Percentiles rank a stretch among this genome's conserved stretches.
These are phyloP conservation scores for Benthosema pterotum DNA, from an alignment of 2,797 vertebrate species.

Conservation along the genomic window DNA sequence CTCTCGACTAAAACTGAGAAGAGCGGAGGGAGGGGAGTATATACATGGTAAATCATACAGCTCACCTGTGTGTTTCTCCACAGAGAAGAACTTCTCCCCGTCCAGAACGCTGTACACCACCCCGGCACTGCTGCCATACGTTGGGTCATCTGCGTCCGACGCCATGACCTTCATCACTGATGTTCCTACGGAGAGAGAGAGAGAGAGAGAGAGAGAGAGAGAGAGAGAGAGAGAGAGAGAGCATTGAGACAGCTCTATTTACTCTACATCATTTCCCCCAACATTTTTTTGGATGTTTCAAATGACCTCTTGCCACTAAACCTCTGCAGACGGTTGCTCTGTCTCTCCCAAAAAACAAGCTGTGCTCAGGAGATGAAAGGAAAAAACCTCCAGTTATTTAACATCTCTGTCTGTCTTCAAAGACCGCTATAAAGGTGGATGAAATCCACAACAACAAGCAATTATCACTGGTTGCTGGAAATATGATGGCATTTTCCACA, in stretches of 20 bases:
- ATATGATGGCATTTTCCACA: conserved; percentile 44
- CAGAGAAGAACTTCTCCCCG: conserved; percentile 91
- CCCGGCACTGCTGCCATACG: conserved; percentile 93
- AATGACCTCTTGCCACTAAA: conserved; percentile 36
- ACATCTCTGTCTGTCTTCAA: conserved; percentile 51
- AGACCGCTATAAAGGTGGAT: conserved; percentile 36
- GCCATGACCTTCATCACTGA: conserved; percentile 98
- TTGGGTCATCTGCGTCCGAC: conserved; percentile 94
- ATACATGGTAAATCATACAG: background rate
- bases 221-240: no score
- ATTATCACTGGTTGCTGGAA: conserved; percentile 54
- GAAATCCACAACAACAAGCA: conserved; percentile 52
- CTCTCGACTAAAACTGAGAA: no score
- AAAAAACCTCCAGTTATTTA: conserved; percentile 37
- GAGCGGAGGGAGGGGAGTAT: background rate
- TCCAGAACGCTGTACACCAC: conserved; percentile 96
- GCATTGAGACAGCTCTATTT: no score
- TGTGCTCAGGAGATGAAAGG: conserved; percentile 50
- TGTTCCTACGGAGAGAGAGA: conserved; percentile 82
- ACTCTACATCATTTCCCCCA: conserved; percentile 37
- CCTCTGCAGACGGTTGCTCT: conserved; percentile 24
- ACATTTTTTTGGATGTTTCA: conserved; percentile 39
- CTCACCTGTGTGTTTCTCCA: conserved; percentile 93
- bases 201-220: conserved; percentile 28
- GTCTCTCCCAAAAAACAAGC: conserved; percentile 26